A percentile compares a stretch with the other conserved stretches of the same genome.
These are phyloP conservation scores for Mirounga angustirostris DNA, from an alignment of 2,113 vertebrate species.

Conservation along the genomic window DNA sequence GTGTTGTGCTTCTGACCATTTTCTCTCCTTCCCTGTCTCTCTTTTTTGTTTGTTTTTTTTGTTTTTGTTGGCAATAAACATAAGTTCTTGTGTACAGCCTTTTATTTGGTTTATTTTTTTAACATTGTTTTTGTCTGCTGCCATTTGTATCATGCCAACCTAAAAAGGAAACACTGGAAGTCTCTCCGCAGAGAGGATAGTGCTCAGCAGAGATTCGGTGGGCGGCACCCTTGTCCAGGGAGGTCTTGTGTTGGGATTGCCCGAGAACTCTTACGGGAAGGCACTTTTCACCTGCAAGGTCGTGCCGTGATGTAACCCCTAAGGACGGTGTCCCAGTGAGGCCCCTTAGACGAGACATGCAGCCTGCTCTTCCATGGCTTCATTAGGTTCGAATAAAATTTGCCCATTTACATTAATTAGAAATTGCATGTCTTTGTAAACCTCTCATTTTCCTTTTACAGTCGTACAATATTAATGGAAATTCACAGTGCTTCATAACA, in stretches of 20 bases:
- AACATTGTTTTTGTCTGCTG: slow-evolving; percentile 81
- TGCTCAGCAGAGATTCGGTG: background rate
- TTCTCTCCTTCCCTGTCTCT: slow-evolving; percentile 87
- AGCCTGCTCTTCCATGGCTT: background rate
- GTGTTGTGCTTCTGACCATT: slow-evolving; percentile 89
- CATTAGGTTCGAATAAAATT: slow-evolving; percentile 66
- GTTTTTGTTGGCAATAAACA: slow-evolving; percentile 91
- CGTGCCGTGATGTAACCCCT: background rate
- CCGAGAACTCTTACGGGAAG: background rate
- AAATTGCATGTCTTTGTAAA: slow-evolving; percentile 47
- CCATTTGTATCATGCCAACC: slow-evolving; percentile 73
- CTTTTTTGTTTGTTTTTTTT: slow-evolving; percentile 9
- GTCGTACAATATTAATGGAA: background rate
- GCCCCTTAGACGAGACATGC: background rate
- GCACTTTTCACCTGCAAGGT: background rate
- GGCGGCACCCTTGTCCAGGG: background rate
- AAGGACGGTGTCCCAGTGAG: background rate
- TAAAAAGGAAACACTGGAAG: background rate
- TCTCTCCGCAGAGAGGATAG: background rate
- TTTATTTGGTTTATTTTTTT: slow-evolving; percentile 88
- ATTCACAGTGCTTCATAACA: slow-evolving; percentile 31
- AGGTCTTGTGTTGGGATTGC: background rate
- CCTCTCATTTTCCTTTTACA: slow-evolving; percentile 3
- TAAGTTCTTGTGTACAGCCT: slow-evolving; percentile 89
- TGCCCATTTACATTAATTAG: slow-evolving; percentile 20